Percentiles rank a stretch among this genome's conserved stretches.
Conservation (phyloP, 2,888 invertebrate species). For the Tachina grossa region DNA sequence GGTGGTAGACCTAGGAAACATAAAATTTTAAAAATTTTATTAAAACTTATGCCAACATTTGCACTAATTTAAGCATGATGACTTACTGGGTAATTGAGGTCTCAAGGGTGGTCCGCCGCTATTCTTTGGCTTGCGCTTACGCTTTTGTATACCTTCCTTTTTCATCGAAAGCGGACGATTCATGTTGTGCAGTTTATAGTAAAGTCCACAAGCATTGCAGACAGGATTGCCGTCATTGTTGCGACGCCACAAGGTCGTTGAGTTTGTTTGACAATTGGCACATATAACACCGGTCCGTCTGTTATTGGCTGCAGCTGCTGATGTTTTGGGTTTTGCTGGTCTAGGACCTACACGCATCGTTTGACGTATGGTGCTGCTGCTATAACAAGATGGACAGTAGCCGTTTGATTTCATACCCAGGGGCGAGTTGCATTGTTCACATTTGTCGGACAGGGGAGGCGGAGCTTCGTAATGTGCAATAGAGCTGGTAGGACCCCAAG, state of each 20-base stretch:
- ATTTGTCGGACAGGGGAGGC: slow-evolving; percentile 75
- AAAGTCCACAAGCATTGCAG: slow-evolving; percentile 90
- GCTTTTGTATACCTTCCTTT: slow-evolving; percentile 98
- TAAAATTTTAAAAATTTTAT: slow-evolving; percentile 26
- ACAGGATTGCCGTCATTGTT: slow-evolving; percentile 94
- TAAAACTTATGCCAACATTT: slow-evolving; percentile 1
- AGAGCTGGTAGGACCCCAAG: slow-evolving; percentile 74
- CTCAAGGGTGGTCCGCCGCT: slow-evolving; percentile 77
- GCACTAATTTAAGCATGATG: slow-evolving; percentile 10
- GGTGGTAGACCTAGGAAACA: slow-evolving; percentile 75
- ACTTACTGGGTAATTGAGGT: slow-evolving; percentile 79
- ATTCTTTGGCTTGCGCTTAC: slow-evolving; percentile 94
- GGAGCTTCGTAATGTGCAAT: slow-evolving; percentile 75
- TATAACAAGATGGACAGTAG: slow-evolving; percentile 75
- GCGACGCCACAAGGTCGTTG: slow-evolving; percentile 92
- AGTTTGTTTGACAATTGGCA: slow-evolving; percentile 86
- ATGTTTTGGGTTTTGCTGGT: slow-evolving; percentile 80
- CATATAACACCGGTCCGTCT: slow-evolving; percentile 83
- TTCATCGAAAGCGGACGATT: slow-evolving; percentile 98
- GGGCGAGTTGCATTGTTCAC: slow-evolving; percentile 77
- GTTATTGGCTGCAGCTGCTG: slow-evolving; percentile 78
- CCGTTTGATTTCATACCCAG: slow-evolving; percentile 77
- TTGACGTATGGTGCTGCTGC: slow-evolving; percentile 69
- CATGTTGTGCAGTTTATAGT: slow-evolving; percentile 83
- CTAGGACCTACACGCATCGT: slow-evolving; percentile 76